Evolutionary conservation across 2,797 vertebrate species (phyloP).

Genomic region (Sebastes nivosus): DNA sequence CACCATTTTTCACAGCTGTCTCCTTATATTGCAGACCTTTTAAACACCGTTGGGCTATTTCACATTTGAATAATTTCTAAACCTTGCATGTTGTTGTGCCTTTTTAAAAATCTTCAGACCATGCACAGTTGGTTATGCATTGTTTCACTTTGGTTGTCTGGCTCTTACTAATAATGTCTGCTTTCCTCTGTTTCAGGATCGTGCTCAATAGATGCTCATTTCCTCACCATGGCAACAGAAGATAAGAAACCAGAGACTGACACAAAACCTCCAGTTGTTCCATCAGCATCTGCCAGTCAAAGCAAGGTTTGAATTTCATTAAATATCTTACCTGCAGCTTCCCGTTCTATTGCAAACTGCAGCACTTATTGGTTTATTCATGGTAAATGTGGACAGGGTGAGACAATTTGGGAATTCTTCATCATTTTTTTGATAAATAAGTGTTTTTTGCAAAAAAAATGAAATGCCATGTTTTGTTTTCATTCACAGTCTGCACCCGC

Average conservation of each 20-base stretch:
- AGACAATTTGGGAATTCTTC: too few relatives aligned
- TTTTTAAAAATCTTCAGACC: background rate
- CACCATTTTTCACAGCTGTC: too few relatives aligned
- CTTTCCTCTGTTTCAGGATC: conserved; percentile 5
- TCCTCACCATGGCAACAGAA: conserved; percentile 91
- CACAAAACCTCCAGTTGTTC: conserved; percentile 90
- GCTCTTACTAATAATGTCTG: background rate
- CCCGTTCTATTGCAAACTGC: background rate
- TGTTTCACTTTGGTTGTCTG: background rate
- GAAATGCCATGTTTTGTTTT: background rate
- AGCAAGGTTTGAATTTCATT: conserved; percentile 87
- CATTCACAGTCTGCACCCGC: conserved; percentile 89
- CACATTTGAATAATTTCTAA: background rate
- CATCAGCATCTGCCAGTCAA: conserved; percentile 93
- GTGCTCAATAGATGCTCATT: conserved; percentile 47
- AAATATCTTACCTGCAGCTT: too few relatives aligned
- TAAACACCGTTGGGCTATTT: background rate
- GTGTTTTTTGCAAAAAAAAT: background rate
- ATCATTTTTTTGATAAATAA: background rate
- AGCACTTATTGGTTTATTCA: background rate
- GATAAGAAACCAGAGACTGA: conserved; percentile 99
- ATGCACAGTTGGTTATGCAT: background rate
- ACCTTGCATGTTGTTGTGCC: too few relatives aligned
- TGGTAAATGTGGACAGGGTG: background rate
- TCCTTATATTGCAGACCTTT: background rate